A percentile compares a stretch with the other conserved stretches of the same genome.
phyloP scores from a whole-genome alignment of 2,113 vertebrate species.

The Telmatochromis sp. region DNA sequence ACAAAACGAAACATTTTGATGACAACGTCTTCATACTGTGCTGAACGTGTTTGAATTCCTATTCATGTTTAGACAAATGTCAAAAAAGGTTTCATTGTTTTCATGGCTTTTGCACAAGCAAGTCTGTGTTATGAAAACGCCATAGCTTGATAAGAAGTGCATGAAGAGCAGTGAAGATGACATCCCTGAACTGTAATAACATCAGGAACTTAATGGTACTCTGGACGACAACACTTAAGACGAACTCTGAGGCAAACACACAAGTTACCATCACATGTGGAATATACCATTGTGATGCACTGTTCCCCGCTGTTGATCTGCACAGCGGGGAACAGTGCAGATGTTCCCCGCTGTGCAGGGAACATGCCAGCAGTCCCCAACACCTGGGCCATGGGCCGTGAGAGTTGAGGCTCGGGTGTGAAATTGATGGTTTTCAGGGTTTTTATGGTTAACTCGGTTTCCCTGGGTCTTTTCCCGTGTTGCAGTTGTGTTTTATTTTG shows the following conservation, averaged over 20 bases:
- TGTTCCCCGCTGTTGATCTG: background rate
- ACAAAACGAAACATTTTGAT: background rate
- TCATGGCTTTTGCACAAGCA: background rate
- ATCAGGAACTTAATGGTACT: background rate
- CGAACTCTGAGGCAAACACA: background rate
- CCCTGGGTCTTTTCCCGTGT: background rate
- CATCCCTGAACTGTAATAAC: background rate
- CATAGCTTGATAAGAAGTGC: background rate
- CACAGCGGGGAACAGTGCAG: background rate
- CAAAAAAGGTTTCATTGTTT: background rate
- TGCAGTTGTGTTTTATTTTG: rapidly evolving
- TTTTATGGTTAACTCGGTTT: rapidly evolving
- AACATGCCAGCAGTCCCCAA: background rate
- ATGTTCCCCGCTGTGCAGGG: no score
- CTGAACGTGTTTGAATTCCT: background rate
- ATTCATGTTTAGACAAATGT: background rate
- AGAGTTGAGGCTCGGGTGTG: background rate
- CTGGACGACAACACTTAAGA: background rate
- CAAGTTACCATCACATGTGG: background rate
- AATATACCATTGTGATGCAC: background rate
- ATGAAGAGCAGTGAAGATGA: background rate
- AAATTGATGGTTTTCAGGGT: background rate
- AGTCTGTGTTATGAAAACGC: background rate
- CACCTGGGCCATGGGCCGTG: background rate
- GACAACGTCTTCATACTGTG: background rate